These are phyloP conservation scores for Lysandra bellargus DNA, from an alignment of 2,888 invertebrate genomes.

Conservation along the genomic window DNA sequence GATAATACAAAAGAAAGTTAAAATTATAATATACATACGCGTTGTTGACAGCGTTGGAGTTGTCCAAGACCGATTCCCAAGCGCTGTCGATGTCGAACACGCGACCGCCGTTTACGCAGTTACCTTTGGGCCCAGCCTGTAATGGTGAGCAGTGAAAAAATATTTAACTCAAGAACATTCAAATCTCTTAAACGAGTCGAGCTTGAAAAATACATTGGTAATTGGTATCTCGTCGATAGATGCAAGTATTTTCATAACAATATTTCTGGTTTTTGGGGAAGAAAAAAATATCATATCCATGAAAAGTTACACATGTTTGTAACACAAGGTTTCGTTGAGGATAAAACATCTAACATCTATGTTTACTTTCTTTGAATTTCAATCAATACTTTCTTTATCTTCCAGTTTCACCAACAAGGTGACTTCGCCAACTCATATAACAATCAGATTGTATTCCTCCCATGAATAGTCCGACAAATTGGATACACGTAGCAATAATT, in stretches of 20 bases:
- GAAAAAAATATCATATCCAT: too few species aligned
- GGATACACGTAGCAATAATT: constrained; percentile 32
- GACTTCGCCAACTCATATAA: neutral
- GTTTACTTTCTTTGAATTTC: too few species aligned
- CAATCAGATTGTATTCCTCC: neutral
- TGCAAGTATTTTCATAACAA: too few species aligned
- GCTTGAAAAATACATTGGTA: too few species aligned
- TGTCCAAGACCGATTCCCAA: constrained; percentile 55
- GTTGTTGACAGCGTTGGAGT: constrained; percentile 43
- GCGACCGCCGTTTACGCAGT: constrained; percentile 59
- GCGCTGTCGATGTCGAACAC: constrained; percentile 60
- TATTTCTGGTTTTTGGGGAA: too few species aligned
- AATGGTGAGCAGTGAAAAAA: neutral
- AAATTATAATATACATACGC: constrained; percentile 43
- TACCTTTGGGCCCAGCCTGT: constrained; percentile 55
- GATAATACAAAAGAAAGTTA: neutral
- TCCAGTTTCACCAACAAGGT: neutral
- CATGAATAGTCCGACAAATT: neutral
- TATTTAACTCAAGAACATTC: neutral
- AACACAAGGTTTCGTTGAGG: too few species aligned
- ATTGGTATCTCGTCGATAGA: too few species aligned
- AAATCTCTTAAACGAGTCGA: neutral
- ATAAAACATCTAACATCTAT: too few species aligned
- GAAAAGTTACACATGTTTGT: too few species aligned
- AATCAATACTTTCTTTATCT: neutral